Conservation (phyloP, 2,888 invertebrate genomes). For the Lepidochrysops patricia region DNA sequence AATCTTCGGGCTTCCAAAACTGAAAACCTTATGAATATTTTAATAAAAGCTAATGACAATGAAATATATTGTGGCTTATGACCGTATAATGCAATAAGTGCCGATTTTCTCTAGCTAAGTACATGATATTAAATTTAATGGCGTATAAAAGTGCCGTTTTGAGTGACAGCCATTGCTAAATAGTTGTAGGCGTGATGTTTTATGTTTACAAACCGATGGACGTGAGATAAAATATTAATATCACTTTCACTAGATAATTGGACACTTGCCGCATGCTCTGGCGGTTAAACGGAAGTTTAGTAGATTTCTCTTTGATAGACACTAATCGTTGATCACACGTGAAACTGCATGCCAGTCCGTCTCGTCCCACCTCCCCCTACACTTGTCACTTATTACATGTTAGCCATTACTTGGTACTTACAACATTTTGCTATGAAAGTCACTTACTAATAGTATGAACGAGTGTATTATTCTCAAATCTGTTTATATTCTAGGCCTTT, state of each 20-base stretch:
- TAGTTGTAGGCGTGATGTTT: conserved; percentile 14
- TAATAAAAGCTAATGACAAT: no score
- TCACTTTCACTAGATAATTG: conserved; percentile 61
- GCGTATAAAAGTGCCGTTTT: conserved; percentile 16
- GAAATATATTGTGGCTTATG: background rate
- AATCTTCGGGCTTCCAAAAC: no score
- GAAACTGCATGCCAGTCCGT: background rate
- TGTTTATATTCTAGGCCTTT: no score
- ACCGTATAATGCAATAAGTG: background rate
- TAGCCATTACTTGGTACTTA: background rate
- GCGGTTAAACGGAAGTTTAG: conserved; percentile 8
- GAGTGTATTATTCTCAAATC: no score
- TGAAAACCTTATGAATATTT: no score
- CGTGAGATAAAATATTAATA: conserved; percentile 46
- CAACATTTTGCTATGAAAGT: background rate
- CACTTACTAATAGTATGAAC: no score
- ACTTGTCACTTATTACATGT: background rate
- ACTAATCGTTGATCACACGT: conserved; percentile 5
- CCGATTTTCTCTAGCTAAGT: background rate
- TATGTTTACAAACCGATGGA: conserved; percentile 32
- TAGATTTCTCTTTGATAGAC: conserved; percentile 8
- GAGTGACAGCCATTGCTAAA: conserved; percentile 17
- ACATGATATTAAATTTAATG: background rate
- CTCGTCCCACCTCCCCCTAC: background rate
- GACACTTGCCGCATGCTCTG: conserved; percentile 23